Evolutionary conservation across 2,113 vertebrate species (phyloP).

Genomic region (Entomyzon cyanotis): DNA sequence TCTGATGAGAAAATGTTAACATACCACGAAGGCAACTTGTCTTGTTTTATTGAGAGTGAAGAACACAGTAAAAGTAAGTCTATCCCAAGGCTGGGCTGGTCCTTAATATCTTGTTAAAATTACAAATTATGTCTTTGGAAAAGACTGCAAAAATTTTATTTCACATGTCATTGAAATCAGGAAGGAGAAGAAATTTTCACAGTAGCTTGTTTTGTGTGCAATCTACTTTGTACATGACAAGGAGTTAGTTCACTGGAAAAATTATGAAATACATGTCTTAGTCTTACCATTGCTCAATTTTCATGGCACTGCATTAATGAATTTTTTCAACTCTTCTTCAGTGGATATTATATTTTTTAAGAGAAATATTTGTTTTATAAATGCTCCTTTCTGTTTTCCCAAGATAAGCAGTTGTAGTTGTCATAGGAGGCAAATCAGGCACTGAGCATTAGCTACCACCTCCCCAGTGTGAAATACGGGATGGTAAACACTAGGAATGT

Average conservation of each 20-base stretch:
- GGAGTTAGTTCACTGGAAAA: not conserved
- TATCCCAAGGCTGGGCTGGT: not conserved
- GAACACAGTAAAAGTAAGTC: not conserved
- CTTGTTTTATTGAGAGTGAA: not conserved
- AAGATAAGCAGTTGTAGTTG: not conserved
- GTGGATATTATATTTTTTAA: not conserved
- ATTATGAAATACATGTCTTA: not conserved
- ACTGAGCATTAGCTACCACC: not conserved
- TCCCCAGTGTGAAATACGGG: not conserved
- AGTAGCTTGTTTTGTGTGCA: conserved; percentile 14
- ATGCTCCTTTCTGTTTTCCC: not conserved
- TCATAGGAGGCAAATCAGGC: not conserved
- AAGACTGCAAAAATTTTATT: not conserved
- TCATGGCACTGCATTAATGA: not conserved
- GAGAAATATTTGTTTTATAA: not conserved
- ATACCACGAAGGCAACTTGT: not conserved
- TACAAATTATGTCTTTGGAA: not conserved
- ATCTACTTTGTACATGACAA: conserved; percentile 6
- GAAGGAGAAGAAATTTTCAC: not conserved
- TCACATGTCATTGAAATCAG: not conserved
- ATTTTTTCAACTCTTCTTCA: conserved; percentile 26
- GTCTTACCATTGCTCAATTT: not conserved
- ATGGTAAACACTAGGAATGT: not conserved
- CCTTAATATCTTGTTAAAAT: not conserved
- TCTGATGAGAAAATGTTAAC: not conserved